phyloP scores from a whole-genome alignment of 1,140 invertebrate genomes.

The Apis mellifera region DNA sequence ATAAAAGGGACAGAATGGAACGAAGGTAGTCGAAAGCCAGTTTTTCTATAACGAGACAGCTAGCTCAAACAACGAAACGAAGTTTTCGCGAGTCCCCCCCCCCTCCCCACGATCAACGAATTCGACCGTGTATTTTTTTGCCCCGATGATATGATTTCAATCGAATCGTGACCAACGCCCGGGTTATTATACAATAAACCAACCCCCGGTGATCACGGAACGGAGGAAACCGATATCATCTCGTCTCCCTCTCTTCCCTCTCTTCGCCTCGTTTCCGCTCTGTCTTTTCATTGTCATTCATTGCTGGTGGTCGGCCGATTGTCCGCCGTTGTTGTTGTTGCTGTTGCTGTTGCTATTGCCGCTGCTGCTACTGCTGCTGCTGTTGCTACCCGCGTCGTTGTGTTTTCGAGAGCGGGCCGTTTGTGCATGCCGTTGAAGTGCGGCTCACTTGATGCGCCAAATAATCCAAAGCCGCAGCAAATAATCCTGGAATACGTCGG shows the following conservation, averaged over 20 bases:
- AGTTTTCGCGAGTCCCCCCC: slow-evolving; percentile 36
- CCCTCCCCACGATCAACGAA: slow-evolving; percentile 1
- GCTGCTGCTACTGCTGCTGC: background rate
- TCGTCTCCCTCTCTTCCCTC: background rate
- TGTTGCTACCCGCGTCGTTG: background rate
- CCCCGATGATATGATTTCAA: slow-evolving; percentile 25
- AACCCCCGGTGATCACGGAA: too few relatives aligned
- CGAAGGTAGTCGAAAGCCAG: too few relatives aligned
- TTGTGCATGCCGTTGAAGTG: background rate
- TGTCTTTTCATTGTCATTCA: background rate
- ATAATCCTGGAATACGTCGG: slow-evolving; percentile 44
- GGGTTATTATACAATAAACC: slow-evolving; percentile 3
- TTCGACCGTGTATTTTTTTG: background rate
- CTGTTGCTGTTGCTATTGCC: background rate
- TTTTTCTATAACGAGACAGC: slow-evolving; percentile 29
- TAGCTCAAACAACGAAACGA: slow-evolving; percentile 41
- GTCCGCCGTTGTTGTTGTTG: background rate
- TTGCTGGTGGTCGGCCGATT: too few relatives aligned
- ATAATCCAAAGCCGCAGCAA: slow-evolving; percentile 47
- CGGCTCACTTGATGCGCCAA: slow-evolving; percentile 33
- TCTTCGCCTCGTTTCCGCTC: too few relatives aligned
- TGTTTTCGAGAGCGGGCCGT: background rate
- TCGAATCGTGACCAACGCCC: slow-evolving; percentile 7
- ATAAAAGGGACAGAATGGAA: too few relatives aligned
- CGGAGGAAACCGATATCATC: background rate